These are phyloP conservation scores for Danionella cerebrum DNA, from an alignment of 2,113 vertebrate genomes.

Conservation along the genomic window DNA sequence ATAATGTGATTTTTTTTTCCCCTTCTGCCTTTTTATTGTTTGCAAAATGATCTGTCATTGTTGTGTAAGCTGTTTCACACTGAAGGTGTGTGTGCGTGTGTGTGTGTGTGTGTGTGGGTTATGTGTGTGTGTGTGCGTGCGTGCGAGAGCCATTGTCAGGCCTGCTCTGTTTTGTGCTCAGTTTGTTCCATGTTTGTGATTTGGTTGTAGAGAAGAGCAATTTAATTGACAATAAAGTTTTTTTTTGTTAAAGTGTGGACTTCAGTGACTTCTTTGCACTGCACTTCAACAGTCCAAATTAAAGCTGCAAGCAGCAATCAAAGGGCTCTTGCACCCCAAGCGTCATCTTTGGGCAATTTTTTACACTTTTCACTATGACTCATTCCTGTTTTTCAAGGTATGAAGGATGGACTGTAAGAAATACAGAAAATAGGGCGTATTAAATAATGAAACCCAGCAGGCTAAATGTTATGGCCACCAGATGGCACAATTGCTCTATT, in stretches of 20 bases:
- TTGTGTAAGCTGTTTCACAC: constrained; percentile 46
- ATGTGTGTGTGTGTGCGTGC: background rate
- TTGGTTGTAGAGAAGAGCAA: constrained; percentile 53
- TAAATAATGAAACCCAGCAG: too few relatives aligned
- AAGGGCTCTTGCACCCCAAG: too few relatives aligned
- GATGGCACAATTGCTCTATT: too few relatives aligned
- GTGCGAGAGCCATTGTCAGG: constrained; percentile 23
- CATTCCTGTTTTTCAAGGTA: too few relatives aligned
- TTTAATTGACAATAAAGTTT: constrained; percentile 62
- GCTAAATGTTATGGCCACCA: too few relatives aligned
- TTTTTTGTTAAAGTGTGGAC: constrained; percentile 59
- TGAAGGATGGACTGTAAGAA: too few relatives aligned
- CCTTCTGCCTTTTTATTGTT: constrained; percentile 17
- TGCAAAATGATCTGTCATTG: constrained; percentile 38
- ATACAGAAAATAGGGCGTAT: too few relatives aligned
- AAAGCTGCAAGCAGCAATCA: too few relatives aligned
- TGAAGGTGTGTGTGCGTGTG: constrained; percentile 43
- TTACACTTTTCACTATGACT: too few relatives aligned
- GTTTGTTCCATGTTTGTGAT: constrained; percentile 56
- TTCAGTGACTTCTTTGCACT: background rate
- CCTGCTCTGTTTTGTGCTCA: constrained; percentile 52
- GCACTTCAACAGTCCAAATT: background rate
- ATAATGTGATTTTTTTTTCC: constrained; percentile 41
- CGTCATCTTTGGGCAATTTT: too few relatives aligned
- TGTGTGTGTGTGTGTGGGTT: background rate